phyloP scores from a whole-genome alignment of 64 coral and sea anemone genomes.

The Montipora cactus region DNA sequence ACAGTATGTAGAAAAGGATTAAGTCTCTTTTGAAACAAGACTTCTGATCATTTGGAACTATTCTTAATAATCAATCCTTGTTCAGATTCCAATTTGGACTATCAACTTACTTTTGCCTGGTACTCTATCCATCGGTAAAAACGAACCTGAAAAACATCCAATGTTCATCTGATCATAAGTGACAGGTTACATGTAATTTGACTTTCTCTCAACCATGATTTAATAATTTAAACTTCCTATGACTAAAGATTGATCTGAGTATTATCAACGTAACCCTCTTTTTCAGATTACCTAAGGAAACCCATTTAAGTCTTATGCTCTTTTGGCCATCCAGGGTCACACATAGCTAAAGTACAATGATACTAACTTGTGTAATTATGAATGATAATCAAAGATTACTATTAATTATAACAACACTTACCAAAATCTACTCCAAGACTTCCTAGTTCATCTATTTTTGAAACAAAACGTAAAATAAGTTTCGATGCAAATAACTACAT shows the following conservation, averaged over 20 bases:
- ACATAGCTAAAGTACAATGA: too few species aligned
- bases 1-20: too few species aligned
- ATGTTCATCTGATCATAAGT: not conserved
- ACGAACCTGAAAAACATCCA: not conserved
- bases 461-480: constrained; percentile 13
- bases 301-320: too few species aligned
- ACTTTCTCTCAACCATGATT: too few species aligned
- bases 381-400: not conserved
- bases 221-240: too few species aligned
- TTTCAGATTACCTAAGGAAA: too few species aligned
- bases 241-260: too few species aligned
- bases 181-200: too few species aligned
- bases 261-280: too few species aligned
- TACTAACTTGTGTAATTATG: too few species aligned
- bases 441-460: constrained; percentile 61
- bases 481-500: too few species aligned
- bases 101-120: not conserved
- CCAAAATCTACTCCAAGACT: constrained; percentile 82
- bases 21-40: not conserved
- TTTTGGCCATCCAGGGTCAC: too few species aligned
- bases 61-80: not conserved
- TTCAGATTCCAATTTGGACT: not conserved
- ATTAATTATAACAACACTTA: constrained; percentile 3
- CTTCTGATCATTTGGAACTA: not conserved
- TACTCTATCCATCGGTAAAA: not conserved